Conservation (phyloP, 2,888 invertebrate genomes). For the Plagodis pulveraria region DNA sequence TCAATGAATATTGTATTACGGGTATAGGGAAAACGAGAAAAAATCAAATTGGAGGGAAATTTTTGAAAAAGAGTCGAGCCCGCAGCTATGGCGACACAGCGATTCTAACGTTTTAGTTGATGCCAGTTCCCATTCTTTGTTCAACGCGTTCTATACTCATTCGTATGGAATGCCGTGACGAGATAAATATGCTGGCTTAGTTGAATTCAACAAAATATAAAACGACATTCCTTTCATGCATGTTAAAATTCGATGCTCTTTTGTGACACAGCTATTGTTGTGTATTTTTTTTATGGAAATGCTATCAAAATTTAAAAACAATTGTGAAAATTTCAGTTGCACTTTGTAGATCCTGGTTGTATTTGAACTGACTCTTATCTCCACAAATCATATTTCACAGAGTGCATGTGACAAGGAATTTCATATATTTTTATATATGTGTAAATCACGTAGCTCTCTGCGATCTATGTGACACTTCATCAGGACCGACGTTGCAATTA, state of each 20-base stretch:
- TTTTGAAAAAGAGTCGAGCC: slow-evolving; percentile 43
- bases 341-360: not conserved
- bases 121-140: slow-evolving; percentile 55
- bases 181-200: slow-evolving; percentile 55
- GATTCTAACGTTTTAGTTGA: slow-evolving; percentile 50
- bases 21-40: slow-evolving; percentile 51
- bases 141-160: slow-evolving; percentile 50
- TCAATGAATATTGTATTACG: slow-evolving; percentile 66
- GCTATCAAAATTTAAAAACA: slow-evolving; percentile 6
- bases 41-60: slow-evolving; percentile 50
- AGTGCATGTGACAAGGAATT: slow-evolving; percentile 7
- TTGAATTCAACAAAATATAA: slow-evolving; percentile 42
- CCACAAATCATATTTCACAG: slow-evolving; percentile 5
- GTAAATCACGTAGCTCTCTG: slow-evolving; percentile 50
- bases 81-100: slow-evolving; percentile 45
- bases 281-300: slow-evolving; percentile 2
- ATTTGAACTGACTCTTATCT: not conserved
- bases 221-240: slow-evolving; percentile 33
- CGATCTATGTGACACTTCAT: slow-evolving; percentile 49
- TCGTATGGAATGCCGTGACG: slow-evolving; percentile 53
- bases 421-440: slow-evolving; percentile 33
- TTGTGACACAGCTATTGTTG: slow-evolving; percentile 9
- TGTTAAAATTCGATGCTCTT: slow-evolving; percentile 28
- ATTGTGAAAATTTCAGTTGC: not conserved
- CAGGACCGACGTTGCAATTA: slow-evolving; percentile 59